Base-by-base conservation (phyloP, 2,888 invertebrate species). In the Sphecodes monilicornis region DNA sequence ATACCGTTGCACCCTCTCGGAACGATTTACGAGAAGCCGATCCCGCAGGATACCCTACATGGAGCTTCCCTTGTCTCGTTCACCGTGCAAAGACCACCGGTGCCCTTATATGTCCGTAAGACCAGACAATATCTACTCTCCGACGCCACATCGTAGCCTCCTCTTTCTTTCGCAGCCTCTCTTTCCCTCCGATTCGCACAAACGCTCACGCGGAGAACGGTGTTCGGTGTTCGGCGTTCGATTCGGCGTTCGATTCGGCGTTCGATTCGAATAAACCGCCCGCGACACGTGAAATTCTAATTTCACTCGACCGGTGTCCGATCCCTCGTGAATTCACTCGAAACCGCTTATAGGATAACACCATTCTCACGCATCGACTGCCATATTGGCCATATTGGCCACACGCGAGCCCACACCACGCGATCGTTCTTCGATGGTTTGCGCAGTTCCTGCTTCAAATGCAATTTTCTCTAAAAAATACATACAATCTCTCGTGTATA, bases 91-190 rank as follows among this genome's bases (percentile, higher is more conserved):
- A 87, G 90, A 88, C 86, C 91, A 86, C 75, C 76, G 66, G 85
- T 91, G 82, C 90, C 93, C 93, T 93, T 93, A 93, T 93, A 93
- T 89, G 93, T 93, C 91, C 88, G 88, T 81, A 82, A 84, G 87
- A 88, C 88, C 90, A 89, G 90, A 92, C 93, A 91, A 90, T 92
- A 92, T 92, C 90, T 90, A 81, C 86, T 88, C 85, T 60, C 80
- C 82, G 82, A 83, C 80, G 84, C 75, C 85, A 79, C 80, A 78
- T 81, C 75, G 36, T 36, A 83, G 72, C 78, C 80, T 81, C 76
- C 82, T 79, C 82, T 72, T 70, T 69, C 80, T 83, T 71, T 82
- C 36, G 60, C 82, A 16, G 54, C 66, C 32, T 77, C 74, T 43
- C 74, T 76, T 68, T 75, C 76, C 39, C 74, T 69, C 74, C 46